Evolutionary conservation across 2,797 vertebrate genomes (phyloP).

Genomic region (Ambastaia sidthimunki): DNA sequence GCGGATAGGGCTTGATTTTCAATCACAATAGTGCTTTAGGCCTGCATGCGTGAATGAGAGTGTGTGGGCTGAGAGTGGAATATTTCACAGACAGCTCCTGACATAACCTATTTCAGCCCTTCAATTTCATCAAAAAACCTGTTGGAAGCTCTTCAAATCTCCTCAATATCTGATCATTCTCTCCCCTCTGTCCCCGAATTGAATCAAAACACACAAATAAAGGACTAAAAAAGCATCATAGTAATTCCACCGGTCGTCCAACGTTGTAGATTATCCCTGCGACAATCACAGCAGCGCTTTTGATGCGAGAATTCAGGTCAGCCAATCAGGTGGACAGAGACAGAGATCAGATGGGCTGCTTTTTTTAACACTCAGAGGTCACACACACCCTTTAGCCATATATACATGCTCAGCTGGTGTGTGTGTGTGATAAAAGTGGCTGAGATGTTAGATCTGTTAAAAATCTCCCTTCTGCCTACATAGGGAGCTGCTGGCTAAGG

Average conservation of each 20-base stretch:
- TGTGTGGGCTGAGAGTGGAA: slow-evolving; percentile 2
- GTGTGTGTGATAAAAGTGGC: background rate
- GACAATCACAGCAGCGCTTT: background rate
- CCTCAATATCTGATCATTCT: slow-evolving; percentile 22
- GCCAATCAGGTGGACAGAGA: slow-evolving; percentile 37
- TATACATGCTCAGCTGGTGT: slow-evolving; percentile 7
- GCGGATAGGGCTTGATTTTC: slow-evolving; percentile 30
- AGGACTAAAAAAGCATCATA: slow-evolving; percentile 17
- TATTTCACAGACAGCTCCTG: slow-evolving; percentile 31
- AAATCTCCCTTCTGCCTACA: background rate
- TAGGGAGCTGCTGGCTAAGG: background rate
- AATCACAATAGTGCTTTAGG: slow-evolving; percentile 35
- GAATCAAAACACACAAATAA: slow-evolving; percentile 19
- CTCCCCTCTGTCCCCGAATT: slow-evolving; percentile 15
- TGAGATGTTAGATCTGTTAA: slow-evolving; percentile 1
- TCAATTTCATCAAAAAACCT: slow-evolving; percentile 39
- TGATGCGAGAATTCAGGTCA: slow-evolving; percentile 40
- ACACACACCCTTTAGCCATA: slow-evolving; percentile 18
- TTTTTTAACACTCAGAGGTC: slow-evolving; percentile 23
- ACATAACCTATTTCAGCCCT: slow-evolving; percentile 39
- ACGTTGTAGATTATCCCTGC: slow-evolving; percentile 19
- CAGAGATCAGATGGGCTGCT: slow-evolving; percentile 14
- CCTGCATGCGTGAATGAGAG: slow-evolving; percentile 18
- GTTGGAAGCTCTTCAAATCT: slow-evolving; percentile 30
- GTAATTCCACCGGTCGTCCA: slow-evolving; percentile 13